Base-by-base conservation (phyloP, 1,140 invertebrate species). In the Lucilia cuprina region DNA sequence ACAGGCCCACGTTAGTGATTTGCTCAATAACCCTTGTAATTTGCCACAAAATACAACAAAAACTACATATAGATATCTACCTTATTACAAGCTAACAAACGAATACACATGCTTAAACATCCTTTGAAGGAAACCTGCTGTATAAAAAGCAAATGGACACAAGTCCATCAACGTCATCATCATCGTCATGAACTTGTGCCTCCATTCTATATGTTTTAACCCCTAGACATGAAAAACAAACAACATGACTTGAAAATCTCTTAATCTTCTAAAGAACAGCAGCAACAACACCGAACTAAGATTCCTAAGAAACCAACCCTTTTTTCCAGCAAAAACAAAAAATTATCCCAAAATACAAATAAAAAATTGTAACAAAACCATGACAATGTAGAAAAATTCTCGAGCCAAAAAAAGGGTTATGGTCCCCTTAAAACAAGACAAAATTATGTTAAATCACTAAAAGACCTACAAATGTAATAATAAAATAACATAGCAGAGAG, bases 11-110 rank as follows among this genome's bases (percentile, higher is more conserved):
- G 82, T 14, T 83, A 87, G 87, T 89, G 88, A 89, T 89, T 89
- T 89, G 88, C 88, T 88, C 88, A 89, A 89, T 89, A 89, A 89
- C 88, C 88, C 88, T 89, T 89, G 88, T 89, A 89, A 89, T 89
- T 87, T 88, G 82, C 82, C 82, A 41, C 30, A 65, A 80, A 80
- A 80, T 47, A 50, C 41, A 41, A 78, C 8, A 65, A 65, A 65
- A 65, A 65, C 2, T 49, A 49, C 49, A 49, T 5, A 55, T 55
- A 55, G 17, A 55, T 55, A 21, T 21, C 4, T 70, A 70, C 65
- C 65, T 70, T 70, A 70, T 60, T 70, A 70, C 25, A 30, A 30
- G 25, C 25, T 30, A 80, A 80, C 10, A 80, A 77, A n/a, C n/a
- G n/a, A n/a, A n/a, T n/a, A 77, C 34, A 17, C 74, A n/a, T 34